A percentile compares a stretch with the other conserved stretches of the same genome.
Evolutionary conservation across 2,113 vertebrate genomes (phyloP).

Genomic region (Coptodon rendalli): DNA sequence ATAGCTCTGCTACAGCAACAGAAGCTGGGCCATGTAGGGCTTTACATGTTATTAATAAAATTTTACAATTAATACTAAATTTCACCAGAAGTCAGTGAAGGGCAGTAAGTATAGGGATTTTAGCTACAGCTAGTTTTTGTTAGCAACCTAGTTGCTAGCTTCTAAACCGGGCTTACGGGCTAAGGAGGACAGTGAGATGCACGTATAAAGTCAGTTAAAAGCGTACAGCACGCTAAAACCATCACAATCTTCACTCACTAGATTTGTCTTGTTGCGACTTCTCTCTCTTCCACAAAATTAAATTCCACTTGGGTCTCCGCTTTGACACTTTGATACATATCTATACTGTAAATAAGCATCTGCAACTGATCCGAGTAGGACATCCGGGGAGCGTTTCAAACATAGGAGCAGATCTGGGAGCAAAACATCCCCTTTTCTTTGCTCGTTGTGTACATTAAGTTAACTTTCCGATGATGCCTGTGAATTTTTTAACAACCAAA

Average conservation of each 20-base stretch:
- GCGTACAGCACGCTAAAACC: not conserved
- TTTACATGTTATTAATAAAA: not conserved
- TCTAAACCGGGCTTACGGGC: not conserved
- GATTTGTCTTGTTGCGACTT: not conserved
- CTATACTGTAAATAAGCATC: not conserved
- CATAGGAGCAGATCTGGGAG: not conserved
- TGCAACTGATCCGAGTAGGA: not conserved
- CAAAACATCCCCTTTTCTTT: not conserved
- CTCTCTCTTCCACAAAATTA: not conserved
- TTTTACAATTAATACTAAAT: not conserved
- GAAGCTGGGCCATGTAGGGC: not conserved
- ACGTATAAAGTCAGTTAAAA: not conserved
- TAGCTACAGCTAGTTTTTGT: not conserved
- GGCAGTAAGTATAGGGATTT: not conserved
- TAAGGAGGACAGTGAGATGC: not conserved
- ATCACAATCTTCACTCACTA: not conserved
- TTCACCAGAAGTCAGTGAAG: rapidly evolving
- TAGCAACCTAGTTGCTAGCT: not conserved
- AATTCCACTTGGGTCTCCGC: not conserved
- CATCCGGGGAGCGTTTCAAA: rapidly evolving
- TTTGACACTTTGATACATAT: not conserved
- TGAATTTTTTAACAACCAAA: not conserved
- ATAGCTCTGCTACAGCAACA: not conserved
- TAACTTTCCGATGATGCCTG: not conserved
- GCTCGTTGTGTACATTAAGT: not conserved